These are phyloP conservation scores for Sacculina carcini DNA, from an alignment of 2,888 invertebrate genomes.

Conservation along the genomic window DNA sequence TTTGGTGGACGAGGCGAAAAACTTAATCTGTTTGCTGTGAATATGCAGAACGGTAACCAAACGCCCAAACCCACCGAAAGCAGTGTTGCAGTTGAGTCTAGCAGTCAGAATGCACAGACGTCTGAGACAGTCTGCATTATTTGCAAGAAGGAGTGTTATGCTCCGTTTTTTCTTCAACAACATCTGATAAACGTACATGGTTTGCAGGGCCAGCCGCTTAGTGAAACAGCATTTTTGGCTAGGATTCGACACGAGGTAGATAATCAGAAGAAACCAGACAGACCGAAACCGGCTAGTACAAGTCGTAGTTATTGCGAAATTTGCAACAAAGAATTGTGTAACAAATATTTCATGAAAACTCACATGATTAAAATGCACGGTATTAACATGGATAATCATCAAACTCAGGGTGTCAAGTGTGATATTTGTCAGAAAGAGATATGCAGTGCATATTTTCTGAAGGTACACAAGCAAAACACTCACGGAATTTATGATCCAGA, in stretches of 20 bases:
- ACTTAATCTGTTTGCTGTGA: slow-evolving; percentile 17
- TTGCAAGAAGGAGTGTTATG: slow-evolving; percentile 33
- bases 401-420: slow-evolving; percentile 75
- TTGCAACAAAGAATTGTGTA: slow-evolving; percentile 94
- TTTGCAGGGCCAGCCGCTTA: slow-evolving; percentile 17
- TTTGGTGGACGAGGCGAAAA: slow-evolving; percentile 25
- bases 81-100: slow-evolving; percentile 6
- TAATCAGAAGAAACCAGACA: slow-evolving; percentile 9
- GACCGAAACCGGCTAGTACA: slow-evolving; percentile 15
- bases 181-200: slow-evolving; percentile 42
- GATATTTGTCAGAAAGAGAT: slow-evolving; percentile 95
- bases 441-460: slow-evolving; percentile 88
- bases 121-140: slow-evolving; percentile 23
- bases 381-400: slow-evolving; percentile 72
- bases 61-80: slow-evolving; percentile 10
- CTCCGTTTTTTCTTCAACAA: slow-evolving; percentile 35
- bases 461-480: slow-evolving; percentile 91
- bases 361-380: slow-evolving; percentile 98
- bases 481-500: slow-evolving; percentile 61
- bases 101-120: slow-evolving; percentile 13
- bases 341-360: slow-evolving; percentile 98
- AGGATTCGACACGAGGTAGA: slow-evolving; percentile 12
- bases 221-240: slow-evolving; percentile 11
- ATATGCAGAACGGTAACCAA: slow-evolving; percentile 6
- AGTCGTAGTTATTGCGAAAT: slow-evolving; percentile 67